phyloP scores from a whole-genome alignment of 2,888 invertebrate genomes.

The Hyppa rectilinea region DNA sequence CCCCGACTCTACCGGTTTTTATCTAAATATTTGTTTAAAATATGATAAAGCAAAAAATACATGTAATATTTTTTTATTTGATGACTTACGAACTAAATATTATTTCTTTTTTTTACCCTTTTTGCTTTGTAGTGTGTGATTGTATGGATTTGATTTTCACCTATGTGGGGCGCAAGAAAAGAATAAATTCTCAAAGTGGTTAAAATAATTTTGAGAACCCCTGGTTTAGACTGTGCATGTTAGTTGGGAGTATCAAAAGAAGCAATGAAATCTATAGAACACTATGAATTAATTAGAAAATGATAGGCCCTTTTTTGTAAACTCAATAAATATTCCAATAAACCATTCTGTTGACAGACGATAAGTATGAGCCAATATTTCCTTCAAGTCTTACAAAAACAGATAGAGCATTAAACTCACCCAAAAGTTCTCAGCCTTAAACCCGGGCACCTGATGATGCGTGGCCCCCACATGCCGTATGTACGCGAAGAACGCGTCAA shows the following conservation, averaged over 20 bases:
- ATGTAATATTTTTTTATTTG: no score
- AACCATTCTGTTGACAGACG: background rate
- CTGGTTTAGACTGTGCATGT: no score
- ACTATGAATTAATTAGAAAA: background rate
- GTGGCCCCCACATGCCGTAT: conserved; percentile 95
- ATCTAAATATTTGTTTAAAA: no score
- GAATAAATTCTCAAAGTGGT: no score
- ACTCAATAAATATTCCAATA: background rate
- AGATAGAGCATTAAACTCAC: conserved; percentile 81
- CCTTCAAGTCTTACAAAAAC: background rate
- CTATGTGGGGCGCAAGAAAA: no score
- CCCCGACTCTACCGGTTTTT: no score
- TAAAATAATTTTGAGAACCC: no score
- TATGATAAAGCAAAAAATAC: no score
- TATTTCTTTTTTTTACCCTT: no score
- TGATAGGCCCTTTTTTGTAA: background rate
- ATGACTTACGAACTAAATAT: no score
- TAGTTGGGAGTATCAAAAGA: background rate
- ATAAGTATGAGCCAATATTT: background rate
- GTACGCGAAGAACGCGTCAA: conserved; percentile 95
- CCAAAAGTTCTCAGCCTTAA: conserved; percentile 96
- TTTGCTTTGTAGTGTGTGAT: no score
- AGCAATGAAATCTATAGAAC: background rate
- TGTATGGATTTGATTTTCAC: no score
- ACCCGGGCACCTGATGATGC: conserved; percentile 95